phyloP scores from a whole-genome alignment of 2,888 invertebrate species.

The Azorinus chamasolen region DNA sequence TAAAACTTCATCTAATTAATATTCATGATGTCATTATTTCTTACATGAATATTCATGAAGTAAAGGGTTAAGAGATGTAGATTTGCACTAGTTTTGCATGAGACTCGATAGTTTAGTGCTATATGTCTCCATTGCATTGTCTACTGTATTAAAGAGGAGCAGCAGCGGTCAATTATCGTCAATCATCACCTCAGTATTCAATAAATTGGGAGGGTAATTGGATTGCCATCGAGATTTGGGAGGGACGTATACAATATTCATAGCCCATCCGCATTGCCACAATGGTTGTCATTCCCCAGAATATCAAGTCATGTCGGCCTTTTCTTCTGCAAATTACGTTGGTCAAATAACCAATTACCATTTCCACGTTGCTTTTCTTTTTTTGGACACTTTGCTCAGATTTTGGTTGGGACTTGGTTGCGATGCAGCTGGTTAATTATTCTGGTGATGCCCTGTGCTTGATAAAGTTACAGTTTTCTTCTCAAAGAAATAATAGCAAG shows the following conservation, averaged over 20 bases:
- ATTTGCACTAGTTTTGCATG: no score
- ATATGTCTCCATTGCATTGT: no score
- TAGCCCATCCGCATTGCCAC: slow-evolving; percentile 35
- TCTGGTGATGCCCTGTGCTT: background rate
- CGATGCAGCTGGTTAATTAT: background rate
- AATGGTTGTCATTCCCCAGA: slow-evolving; percentile 56
- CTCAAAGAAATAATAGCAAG: no score
- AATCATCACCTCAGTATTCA: slow-evolving; percentile 32
- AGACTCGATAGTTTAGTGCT: no score
- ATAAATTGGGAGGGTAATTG: slow-evolving; percentile 46
- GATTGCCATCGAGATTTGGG: slow-evolving; percentile 19
- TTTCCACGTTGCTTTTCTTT: slow-evolving; percentile 5
- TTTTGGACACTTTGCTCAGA: background rate
- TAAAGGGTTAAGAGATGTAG: no score
- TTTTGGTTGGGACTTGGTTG: no score
- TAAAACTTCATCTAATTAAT: no score
- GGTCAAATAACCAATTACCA: slow-evolving; percentile 66
- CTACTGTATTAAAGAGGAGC: background rate
- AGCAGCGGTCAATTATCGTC: slow-evolving; percentile 33
- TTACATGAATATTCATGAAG: no score
- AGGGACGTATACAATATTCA: slow-evolving; percentile 56
- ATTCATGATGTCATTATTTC: no score
- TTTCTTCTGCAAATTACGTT: slow-evolving; percentile 56
- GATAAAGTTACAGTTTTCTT: background rate
- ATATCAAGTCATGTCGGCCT: slow-evolving; percentile 40